Base-by-base conservation (phyloP, 2,113 vertebrate species). In the Cyanoliseus patagonus region DNA sequence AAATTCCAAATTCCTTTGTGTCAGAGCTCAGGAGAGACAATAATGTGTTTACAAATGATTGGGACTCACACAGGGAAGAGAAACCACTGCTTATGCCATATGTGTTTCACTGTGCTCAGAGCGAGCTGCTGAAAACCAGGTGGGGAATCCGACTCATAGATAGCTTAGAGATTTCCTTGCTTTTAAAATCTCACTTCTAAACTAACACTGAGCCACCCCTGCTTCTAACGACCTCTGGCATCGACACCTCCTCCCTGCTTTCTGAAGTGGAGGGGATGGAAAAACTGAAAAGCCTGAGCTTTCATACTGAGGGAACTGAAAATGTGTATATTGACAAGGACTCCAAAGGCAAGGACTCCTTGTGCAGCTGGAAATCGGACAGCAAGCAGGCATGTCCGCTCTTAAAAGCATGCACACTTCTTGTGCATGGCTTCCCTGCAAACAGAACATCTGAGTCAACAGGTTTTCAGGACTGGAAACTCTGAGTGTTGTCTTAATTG, bases 391-490 rank as follows among this genome's bases (percentile, higher is more conserved):
- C 96, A 97, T 95, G 95, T 94, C 96, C 96, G 95, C 89, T 95
- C 68, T 97, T 95, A 96, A 96, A 97, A 96, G 85, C 94, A 95
- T 97, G 94, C 93, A 96, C 82, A 91, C 78, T 96, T 76, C 62
- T 95, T 83, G 92, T 95, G 96, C 96, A 98, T 95, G 93, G 85
- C 88, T 98, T 97, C 97, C 95, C 97, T 97, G 97, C 97, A 98
- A 98, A 97, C 93, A 98, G 95, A 98, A 97, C 97, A 97, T 98
- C 98, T 98, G 98, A 98, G 97, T 98, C 98, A 98, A 98, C 98
- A 98, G 98, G 98, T 98, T 98, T 98, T 98, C 97, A 97, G 97
- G 97, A 97, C 91, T 98, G 98, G 98, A 98, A 98, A 98, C 97
- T 98, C 95, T 98, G 98, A 98, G 96, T 96, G 97, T 97, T 97